Conservation (phyloP, 35 echinoderm and acorn worm species). For the Strongylocentrotus purpuratus region DNA sequence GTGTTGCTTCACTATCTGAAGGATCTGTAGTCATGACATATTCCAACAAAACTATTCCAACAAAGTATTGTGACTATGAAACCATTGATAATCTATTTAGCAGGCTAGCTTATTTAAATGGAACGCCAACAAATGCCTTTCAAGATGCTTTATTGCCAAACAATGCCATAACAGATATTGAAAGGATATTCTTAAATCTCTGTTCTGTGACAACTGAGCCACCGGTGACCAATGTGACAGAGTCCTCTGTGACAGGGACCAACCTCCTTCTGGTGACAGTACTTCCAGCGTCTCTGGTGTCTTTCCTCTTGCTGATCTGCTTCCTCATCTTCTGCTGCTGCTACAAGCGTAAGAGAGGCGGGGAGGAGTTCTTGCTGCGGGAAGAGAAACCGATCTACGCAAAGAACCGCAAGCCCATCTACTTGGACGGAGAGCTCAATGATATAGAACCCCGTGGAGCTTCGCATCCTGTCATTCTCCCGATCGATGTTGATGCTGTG, state of each 20-base stretch:
- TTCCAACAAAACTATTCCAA: conserved; percentile 54
- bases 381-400: conserved; percentile 61
- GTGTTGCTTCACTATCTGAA: conserved; percentile 49
- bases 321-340: conserved; percentile 45
- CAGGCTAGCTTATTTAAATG: conserved; percentile 43
- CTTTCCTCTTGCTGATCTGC: conserved; percentile 39
- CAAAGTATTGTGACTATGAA: conserved; percentile 36
- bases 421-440: conserved; percentile 51
- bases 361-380: conserved; percentile 59
- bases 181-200: conserved; percentile 19
- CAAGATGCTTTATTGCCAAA: conserved; percentile 26
- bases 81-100: conserved; percentile 26
- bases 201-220: conserved; percentile 27
- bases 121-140: conserved; percentile 24
- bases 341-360: conserved; percentile 59
- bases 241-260: background rate
- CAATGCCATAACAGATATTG: conserved; percentile 5
- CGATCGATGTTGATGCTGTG: conserved; percentile 46
- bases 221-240: conserved; percentile 35
- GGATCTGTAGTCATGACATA: conserved; percentile 61
- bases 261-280: conserved; percentile 35
- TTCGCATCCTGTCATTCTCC: conserved; percentile 55
- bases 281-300: conserved; percentile 37
- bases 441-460: conserved; percentile 21
- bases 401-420: conserved; percentile 62